phyloP scores from a whole-genome alignment of 2,888 invertebrate genomes.

The Apodemia zela region DNA sequence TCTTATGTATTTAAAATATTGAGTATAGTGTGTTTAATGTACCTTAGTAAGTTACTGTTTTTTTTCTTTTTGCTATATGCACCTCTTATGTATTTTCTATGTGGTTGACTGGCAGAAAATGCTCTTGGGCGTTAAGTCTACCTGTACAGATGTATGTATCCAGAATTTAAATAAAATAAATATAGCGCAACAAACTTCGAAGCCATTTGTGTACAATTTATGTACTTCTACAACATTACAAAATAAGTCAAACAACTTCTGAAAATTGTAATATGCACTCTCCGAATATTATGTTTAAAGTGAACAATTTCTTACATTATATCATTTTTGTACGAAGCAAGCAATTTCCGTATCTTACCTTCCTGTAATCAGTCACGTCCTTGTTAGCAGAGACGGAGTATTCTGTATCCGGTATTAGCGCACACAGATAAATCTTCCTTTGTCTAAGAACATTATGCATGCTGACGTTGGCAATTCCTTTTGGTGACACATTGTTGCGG shows the following conservation, averaged over 20 bases:
- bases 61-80: no score
- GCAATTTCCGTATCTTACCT: constrained; percentile 15
- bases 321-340: constrained; percentile 6
- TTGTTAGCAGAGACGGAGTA: constrained; percentile 5
- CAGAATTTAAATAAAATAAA: no score
- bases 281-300: neutral
- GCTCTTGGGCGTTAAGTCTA: no score
- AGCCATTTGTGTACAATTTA: neutral
- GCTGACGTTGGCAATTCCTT: constrained; percentile 43
- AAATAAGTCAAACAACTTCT: neutral
- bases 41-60: no score
- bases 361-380: constrained; percentile 12
- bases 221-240: neutral
- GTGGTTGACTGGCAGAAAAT: no score
- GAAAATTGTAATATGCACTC: neutral
- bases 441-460: constrained; percentile 63
- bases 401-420: constrained; percentile 14
- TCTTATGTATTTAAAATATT: no score
- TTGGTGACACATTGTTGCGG: constrained; percentile 20
- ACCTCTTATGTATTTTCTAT: no score
- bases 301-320: neutral
- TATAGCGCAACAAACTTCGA: no score
- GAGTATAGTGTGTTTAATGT: no score
- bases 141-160: no score
- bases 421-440: constrained; percentile 58